Evolutionary conservation across 2,797 vertebrate genomes (phyloP), one percentile per base, ranked within the genome.

Genomic region (Micromesistius poutassou): DNA sequence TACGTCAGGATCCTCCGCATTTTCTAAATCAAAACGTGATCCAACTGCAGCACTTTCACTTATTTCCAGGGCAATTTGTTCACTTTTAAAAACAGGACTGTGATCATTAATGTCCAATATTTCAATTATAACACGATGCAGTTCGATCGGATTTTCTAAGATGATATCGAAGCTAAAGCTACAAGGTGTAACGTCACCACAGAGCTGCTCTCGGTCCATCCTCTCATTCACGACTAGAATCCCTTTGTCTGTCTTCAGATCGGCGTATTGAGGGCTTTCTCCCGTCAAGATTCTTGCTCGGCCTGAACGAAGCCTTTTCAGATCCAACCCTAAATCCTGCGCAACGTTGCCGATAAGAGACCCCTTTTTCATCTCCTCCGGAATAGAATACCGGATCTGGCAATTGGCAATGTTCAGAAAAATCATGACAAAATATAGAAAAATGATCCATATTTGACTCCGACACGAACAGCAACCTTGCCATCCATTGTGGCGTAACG

Each of bases 351-450:
- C 87, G 7, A 89, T 80, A 8, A 89, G n/a, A 19, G 84, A 84
- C 1, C 89, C 89, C 16, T 74, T 81, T 72, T 81, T 84, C 86
- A 89, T 85, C 82, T 89, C 86, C 46, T 89, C 84, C 9, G 86
- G 83, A 16, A 86, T 73, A 8, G 87, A 84, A 73, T 89, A 89
- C 4, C 81, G 79, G 22, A 89, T 78, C 16, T 88, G 83, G 13
- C 80, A 78, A 25, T 28, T 22, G 55, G 74, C 76, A 14, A 55
- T 14, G 6, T 72, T 30, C 7, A 16, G 30, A 5, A 78, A 5
- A 71, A 75, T 28, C 0, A 81, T 10, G 36, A 78, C 35, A 68
- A n/a, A n/a, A n/a, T 71, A 74, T 28, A 72, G 7, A 16, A 80
- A 1, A 16, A 73, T 0, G 1, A 50, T 13, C 25, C 30, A 7